phyloP scores from a whole-genome alignment of 2,113 vertebrate genomes.

The Empidonax alnorum region DNA sequence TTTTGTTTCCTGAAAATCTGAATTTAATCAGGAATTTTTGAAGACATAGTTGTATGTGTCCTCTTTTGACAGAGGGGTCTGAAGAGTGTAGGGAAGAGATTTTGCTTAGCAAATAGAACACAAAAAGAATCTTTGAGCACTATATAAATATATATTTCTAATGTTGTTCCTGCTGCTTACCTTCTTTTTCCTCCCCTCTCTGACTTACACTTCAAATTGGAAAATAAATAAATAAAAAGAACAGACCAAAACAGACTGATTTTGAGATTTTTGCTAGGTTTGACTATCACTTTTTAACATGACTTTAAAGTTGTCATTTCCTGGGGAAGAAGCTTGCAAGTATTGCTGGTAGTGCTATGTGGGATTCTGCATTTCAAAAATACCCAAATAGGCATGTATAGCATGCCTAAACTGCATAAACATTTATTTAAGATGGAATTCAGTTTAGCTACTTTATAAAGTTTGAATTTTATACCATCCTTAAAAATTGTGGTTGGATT shows the following conservation, averaged over 20 bases:
- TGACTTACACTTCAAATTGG: neutral
- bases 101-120: neutral
- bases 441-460: neutral
- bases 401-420: constrained; percentile 34
- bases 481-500: neutral
- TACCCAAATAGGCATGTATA: neutral
- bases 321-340: neutral
- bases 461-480: neutral
- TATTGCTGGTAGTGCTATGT: neutral
- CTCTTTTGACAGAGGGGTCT: neutral
- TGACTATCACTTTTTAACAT: neutral
- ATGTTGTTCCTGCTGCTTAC: neutral
- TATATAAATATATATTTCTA: neutral
- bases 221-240: neutral
- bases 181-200: neutral
- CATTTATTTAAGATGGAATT: constrained; percentile 42
- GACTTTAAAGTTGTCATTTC: neutral
- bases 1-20: constrained; percentile 4
- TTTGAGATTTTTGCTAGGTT: neutral
- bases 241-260: neutral
- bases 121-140: neutral
- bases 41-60: neutral
- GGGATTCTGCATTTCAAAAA: constrained; percentile 10
- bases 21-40: neutral
- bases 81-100: neutral